Conservation (phyloP, 2,797 vertebrate species). For the Champsocephalus gunnari region DNA sequence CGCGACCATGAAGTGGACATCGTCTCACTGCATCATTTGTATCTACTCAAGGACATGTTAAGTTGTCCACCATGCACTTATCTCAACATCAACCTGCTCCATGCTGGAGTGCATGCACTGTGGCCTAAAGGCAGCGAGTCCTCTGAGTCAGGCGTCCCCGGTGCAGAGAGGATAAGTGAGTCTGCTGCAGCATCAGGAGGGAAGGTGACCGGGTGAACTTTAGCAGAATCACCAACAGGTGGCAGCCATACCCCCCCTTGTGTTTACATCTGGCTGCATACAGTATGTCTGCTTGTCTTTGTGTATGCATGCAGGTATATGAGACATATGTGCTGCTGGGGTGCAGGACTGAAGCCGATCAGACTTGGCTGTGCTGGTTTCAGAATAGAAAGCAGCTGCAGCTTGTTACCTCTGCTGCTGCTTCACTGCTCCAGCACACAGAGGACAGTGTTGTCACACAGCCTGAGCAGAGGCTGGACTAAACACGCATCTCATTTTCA, state of each 20-base stretch:
- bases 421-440: conserved; percentile 23
- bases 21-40: neutral
- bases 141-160: conserved; percentile 66
- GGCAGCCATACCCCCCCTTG: conserved; percentile 52
- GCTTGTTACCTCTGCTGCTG: conserved; percentile 46
- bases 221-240: conserved; percentile 70
- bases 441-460: conserved; percentile 43
- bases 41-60: conserved; percentile 10
- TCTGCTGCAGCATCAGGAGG: conserved; percentile 59
- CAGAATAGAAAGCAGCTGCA: conserved; percentile 69
- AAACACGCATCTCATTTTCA: neutral
- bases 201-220: conserved; percentile 71
- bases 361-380: conserved; percentile 67
- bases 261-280: conserved; percentile 4
- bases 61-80: conserved; percentile 8
- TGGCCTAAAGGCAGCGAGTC: conserved; percentile 12
- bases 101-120: neutral
- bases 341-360: conserved; percentile 20
- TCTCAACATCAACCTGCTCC: conserved; percentile 28
- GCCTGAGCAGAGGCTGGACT: conserved; percentile 22
- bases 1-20: neutral
- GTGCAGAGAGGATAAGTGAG: conserved; percentile 53
- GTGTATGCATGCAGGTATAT: neutral
- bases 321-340: neutral
- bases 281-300: conserved; percentile 3